A percentile compares a stretch with the other conserved stretches of the same genome.
These are phyloP conservation scores for Philaethria dido DNA, from an alignment of 2,888 invertebrate genomes.

Conservation along the genomic window DNA sequence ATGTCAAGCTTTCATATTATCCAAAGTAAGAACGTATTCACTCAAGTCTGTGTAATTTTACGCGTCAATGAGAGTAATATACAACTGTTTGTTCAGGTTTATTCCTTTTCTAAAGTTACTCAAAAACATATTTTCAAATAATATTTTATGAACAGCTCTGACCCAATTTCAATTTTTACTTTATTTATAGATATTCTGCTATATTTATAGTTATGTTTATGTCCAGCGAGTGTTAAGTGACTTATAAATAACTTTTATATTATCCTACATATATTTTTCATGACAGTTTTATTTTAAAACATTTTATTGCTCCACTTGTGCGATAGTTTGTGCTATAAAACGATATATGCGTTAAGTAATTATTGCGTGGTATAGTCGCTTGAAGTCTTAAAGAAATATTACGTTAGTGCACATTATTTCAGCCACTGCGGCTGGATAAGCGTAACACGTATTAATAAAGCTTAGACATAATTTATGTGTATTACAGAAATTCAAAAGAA, in stretches of 20 bases:
- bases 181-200: conserved; percentile 31
- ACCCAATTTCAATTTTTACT: conserved; percentile 23
- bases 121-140: conserved; percentile 9
- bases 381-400: conserved; percentile 39
- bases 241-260: conserved; percentile 55
- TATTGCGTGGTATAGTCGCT: conserved; percentile 40
- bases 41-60: background rate
- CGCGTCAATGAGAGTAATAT: conserved; percentile 1
- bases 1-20: conserved; percentile 1
- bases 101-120: background rate
- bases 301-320: conserved; percentile 43
- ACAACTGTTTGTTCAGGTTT: conserved; percentile 6
- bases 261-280: conserved; percentile 51
- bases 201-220: background rate
- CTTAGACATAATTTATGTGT: conserved; percentile 39
- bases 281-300: conserved; percentile 53
- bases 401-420: conserved; percentile 35
- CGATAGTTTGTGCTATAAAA: conserved; percentile 44
- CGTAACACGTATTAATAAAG: conserved; percentile 40
- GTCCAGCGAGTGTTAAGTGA: conserved; percentile 47
- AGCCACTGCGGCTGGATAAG: conserved; percentile 36
- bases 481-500: conserved; percentile 34
- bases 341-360: conserved; percentile 38
- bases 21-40: background rate
- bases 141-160: background rate